Evolutionary conservation across 2,797 vertebrate species (phyloP).

Genomic region (Alectoris magna): DNA sequence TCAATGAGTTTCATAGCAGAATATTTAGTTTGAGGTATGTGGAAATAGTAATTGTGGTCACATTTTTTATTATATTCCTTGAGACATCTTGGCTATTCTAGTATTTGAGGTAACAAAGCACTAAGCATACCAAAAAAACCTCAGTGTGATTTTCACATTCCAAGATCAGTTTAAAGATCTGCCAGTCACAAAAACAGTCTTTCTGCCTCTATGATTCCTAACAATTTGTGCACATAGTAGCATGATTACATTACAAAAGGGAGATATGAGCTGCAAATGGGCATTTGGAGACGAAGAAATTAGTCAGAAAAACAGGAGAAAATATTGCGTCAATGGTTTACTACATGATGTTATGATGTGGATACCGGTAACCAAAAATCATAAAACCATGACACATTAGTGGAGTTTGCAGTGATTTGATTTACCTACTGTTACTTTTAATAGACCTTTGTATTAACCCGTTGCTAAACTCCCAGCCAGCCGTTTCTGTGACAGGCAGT

Average conservation of each 20-base stretch:
- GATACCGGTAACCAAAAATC: too few relatives aligned
- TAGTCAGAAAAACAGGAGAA: not conserved
- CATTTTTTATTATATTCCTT: not conserved
- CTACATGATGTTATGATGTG: too few relatives aligned
- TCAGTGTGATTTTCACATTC: not conserved
- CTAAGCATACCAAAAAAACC: not conserved
- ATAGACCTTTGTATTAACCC: not conserved
- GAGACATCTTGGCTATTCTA: not conserved
- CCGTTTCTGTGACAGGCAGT: not conserved
- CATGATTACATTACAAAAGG: not conserved
- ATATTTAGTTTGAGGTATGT: not conserved
- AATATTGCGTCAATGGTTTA: not conserved
- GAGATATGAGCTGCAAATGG: not conserved
- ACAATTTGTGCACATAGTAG: not conserved
- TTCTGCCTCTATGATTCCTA: not conserved
- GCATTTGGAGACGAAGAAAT: not conserved
- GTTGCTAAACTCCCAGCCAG: not conserved
- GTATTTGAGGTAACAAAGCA: not conserved
- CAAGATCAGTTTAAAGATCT: not conserved
- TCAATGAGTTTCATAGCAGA: not conserved
- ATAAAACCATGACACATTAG: not conserved
- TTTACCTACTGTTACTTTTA: not conserved
- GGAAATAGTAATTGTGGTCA: not conserved
- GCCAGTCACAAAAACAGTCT: not conserved
- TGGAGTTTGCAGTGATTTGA: not conserved